Evolutionary conservation across 1,140 invertebrate species (phyloP).

Genomic region (Maconellicoccus hirsutus): DNA sequence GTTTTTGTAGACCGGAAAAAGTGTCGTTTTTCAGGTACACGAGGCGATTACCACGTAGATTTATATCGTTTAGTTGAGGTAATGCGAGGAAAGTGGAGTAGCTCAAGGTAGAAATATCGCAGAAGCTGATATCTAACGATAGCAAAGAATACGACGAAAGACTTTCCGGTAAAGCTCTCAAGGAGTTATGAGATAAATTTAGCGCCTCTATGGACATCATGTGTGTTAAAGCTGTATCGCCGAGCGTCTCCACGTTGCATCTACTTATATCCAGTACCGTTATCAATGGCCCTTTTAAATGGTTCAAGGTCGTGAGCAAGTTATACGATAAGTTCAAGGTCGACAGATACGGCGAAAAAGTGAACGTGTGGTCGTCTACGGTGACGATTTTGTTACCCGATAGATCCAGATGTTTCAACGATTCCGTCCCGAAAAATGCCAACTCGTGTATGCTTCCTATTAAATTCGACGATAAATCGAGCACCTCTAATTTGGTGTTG

Average conservation of each 20-base stretch:
- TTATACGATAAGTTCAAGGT: constrained; percentile 59
- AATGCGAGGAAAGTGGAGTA: constrained; percentile 8
- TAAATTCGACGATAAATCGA: constrained; percentile 21
- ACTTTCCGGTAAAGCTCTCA: constrained; percentile 56
- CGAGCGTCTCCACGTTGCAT: constrained; percentile 55
- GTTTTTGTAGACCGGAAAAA: no score
- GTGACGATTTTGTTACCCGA: constrained; percentile 70
- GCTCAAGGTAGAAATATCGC: constrained; percentile 10
- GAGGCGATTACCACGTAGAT: no score
- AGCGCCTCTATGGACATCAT: constrained; percentile 61
- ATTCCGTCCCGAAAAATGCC: constrained; percentile 13
- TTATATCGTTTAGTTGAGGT: no score
- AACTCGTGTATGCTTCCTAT: constrained; percentile 11
- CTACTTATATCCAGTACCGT: constrained; percentile 60
- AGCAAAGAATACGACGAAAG: constrained; percentile 62
- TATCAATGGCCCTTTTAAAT: constrained; percentile 60
- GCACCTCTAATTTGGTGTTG: constrained; percentile 15
- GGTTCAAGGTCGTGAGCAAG: constrained; percentile 46
- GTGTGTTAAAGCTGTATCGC: constrained; percentile 52
- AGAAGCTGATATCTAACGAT: constrained; percentile 59
- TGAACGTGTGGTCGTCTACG: constrained; percentile 56
- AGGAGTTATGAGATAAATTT: constrained; percentile 56
- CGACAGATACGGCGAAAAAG: constrained; percentile 49
- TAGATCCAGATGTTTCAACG: constrained; percentile 56
- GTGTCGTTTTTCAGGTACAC: no score